Percentiles rank a stretch among this genome's conserved stretches.
phyloP scores from a whole-genome alignment of 2,888 invertebrate species.

The Dyspetes luteomarginatus region DNA sequence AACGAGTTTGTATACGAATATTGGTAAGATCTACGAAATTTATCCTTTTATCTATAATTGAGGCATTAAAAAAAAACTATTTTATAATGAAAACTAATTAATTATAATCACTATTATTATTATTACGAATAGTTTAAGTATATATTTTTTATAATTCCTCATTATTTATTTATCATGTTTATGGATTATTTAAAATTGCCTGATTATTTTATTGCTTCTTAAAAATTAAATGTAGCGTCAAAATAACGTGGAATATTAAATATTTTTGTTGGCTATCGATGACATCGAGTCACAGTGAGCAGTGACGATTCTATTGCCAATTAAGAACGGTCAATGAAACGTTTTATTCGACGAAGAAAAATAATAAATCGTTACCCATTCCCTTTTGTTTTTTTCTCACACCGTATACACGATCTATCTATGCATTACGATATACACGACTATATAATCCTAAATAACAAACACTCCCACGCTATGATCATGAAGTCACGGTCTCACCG shows the following conservation, averaged over 20 bases:
- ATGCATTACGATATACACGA: constrained; percentile 12
- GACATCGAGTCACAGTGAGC: constrained; percentile 6
- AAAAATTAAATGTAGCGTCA: neutral
- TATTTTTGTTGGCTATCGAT: neutral
- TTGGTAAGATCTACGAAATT: neutral
- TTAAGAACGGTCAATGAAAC: constrained; percentile 42
- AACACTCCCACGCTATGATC: constrained; percentile 52
- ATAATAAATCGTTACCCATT: constrained; percentile 23
- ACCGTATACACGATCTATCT: too few species aligned
- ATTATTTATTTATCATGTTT: too few species aligned
- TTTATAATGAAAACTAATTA: neutral
- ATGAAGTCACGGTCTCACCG: constrained; percentile 27
- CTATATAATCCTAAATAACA: constrained; percentile 57
- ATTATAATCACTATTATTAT: too few species aligned
- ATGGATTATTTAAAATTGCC: too few species aligned
- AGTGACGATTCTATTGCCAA: neutral
- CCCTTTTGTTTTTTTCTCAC: neutral
- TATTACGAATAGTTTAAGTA: too few species aligned
- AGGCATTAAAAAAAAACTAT: neutral
- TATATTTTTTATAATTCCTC: too few species aligned
- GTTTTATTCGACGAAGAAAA: constrained; percentile 24
- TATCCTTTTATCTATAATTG: neutral
- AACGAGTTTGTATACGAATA: constrained; percentile 15
- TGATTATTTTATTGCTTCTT: neutral
- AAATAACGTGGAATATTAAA: neutral